Base-by-base conservation (phyloP, 2,797 vertebrate species). In the Neopelma chrysocephalum region DNA sequence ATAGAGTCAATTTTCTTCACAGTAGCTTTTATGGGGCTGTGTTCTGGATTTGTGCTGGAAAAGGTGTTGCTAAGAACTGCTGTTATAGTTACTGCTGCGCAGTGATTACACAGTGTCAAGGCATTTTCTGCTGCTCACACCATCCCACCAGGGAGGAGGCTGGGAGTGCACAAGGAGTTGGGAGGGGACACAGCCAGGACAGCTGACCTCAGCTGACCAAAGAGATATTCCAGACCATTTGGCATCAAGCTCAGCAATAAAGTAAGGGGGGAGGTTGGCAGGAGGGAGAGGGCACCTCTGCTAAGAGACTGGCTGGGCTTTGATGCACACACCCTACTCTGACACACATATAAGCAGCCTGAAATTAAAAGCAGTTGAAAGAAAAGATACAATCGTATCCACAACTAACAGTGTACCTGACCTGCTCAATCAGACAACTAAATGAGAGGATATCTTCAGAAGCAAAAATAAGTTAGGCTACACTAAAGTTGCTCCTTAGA, bases 71-170 rank as follows among this genome's bases (percentile, higher is more conserved):
- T 38, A 26, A 22, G 50, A 83, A 71, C 0, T 0, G 65, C 64
- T 27, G 36, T 10, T 61, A 14, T 10, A 61, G 58, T 40, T 61
- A 27, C 38, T 61, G 60, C 38, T 61, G 22, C 53, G 38, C 62
- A 80, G 43, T 1, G 43, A 23, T 51, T 31, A 71, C 21, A 40
- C 51, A 64, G 17, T 0, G 2, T 20, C 48, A 27, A 45, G n/a
- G 73, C 31, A 69, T 70, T 36, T 88, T 26, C 45, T 58, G 34
- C 51, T 42, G 3, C 34, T 75, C 40, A 12, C 16, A 3, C 29
- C 2, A 42, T 3, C 62, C 27, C 1, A 0, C 10, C 56, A 58
- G 31, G 0, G 0, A 75, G 73, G 2, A 53, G 19, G 22, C 7
- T 58, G 50, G 20, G 4, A 19, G 21, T 19, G 14, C 26, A 58